These are phyloP conservation scores for Trachelus iudaicus DNA, from an alignment of 2,888 invertebrate genomes.

Conservation along the genomic window DNA sequence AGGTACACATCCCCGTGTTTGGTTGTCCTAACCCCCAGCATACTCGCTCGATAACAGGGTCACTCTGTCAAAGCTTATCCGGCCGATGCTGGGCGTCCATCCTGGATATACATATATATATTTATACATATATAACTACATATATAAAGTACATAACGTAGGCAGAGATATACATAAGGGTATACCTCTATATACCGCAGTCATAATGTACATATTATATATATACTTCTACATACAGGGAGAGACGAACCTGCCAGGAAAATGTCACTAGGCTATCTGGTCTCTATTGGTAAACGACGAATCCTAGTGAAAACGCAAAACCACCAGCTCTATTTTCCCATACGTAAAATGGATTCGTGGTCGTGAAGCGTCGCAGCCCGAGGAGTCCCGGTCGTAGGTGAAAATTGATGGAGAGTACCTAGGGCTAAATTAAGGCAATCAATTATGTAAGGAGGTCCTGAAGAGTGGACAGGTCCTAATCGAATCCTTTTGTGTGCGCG, in stretches of 20 bases:
- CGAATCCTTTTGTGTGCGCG: neutral
- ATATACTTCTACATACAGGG: neutral
- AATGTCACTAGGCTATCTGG: neutral
- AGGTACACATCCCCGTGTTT: neutral
- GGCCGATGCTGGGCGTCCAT: neutral
- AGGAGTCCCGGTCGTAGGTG: neutral
- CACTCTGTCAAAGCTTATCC: conserved; percentile 4
- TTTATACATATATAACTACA: neutral
- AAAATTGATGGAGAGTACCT: neutral
- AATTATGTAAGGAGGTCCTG: neutral
- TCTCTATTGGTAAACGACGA: neutral
- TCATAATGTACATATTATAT: neutral
- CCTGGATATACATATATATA: neutral
- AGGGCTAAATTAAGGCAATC: neutral
- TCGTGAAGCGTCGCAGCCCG: neutral
- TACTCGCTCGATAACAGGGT: conserved; percentile 2
- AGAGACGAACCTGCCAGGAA: neutral
- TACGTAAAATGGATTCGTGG: neutral
- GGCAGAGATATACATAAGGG: neutral
- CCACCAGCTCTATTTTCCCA: neutral
- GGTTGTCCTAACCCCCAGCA: neutral
- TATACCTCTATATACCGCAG: neutral
- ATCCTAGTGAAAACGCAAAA: neutral
- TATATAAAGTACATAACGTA: neutral
- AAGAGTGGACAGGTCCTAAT: neutral